These are phyloP conservation scores for Arothron firmamentum DNA, from an alignment of 2,113 vertebrate species.

Conservation along the genomic window DNA sequence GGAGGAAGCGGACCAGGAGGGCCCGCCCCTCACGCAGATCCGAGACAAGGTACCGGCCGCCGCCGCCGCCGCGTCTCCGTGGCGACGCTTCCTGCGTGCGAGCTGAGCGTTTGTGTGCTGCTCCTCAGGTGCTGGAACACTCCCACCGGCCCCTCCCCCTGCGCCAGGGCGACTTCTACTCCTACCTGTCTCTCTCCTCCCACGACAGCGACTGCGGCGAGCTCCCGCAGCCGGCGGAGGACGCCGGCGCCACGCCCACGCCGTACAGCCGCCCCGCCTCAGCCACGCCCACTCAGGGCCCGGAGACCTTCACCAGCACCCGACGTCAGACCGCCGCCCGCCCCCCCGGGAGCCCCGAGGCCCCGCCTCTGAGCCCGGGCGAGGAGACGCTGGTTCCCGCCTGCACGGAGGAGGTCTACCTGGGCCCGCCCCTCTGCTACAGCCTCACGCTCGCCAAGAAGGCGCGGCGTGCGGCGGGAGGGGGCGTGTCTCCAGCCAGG, in stretches of 20 bases:
- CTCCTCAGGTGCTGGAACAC: constrained; percentile 82
- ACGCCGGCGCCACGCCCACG: constrained; percentile 80
- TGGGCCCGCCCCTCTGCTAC: constrained; percentile 75
- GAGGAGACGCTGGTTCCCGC: constrained; percentile 87
- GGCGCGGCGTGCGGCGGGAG: constrained; percentile 4
- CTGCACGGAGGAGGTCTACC: constrained; percentile 83
- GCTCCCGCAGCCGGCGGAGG: constrained; percentile 82
- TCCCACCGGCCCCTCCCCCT: constrained; percentile 89
- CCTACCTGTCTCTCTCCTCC: constrained; percentile 95
- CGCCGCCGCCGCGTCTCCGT: no score
- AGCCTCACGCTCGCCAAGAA: constrained; percentile 64
- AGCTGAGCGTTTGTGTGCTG: not conserved
- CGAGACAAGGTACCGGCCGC: constrained; percentile 84
- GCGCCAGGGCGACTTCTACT: constrained; percentile 94
- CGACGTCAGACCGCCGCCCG: not conserved
- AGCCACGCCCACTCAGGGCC: constrained; percentile 16
- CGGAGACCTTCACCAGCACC: constrained; percentile 10
- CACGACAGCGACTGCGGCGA: constrained; percentile 99
- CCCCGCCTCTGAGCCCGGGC: constrained; percentile 75
- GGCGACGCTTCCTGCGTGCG: not conserved
- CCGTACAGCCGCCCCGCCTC: constrained; percentile 54
- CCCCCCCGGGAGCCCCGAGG: no score
- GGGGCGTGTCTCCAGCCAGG: no score
- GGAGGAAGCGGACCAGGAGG: constrained; percentile 59
- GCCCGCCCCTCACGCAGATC: constrained; percentile 82